Conservation (phyloP, 2,888 invertebrate genomes). For the Oscheius myriophilus region DNA sequence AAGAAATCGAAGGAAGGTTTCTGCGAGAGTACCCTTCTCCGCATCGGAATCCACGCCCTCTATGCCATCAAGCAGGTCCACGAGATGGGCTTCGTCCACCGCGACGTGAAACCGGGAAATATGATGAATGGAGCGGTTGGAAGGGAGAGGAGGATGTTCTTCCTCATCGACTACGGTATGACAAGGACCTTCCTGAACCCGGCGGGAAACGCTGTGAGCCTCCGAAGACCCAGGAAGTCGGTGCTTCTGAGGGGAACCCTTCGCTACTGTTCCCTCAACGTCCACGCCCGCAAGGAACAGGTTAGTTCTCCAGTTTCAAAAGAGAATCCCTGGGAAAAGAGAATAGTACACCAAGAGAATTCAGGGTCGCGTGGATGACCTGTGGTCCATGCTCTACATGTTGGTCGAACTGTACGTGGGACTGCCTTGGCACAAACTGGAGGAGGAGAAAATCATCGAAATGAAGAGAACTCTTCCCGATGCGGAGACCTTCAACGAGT, state of each 20-base stretch:
- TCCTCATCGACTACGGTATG: constrained; percentile 51
- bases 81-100: constrained; percentile 50
- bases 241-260: constrained; percentile 24
- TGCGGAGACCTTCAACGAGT: constrained; percentile 16
- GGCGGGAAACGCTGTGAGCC: neutral
- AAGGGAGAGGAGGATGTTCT: constrained; percentile 39
- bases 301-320: neutral
- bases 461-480: constrained; percentile 6
- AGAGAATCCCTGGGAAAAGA: neutral
- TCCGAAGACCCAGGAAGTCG: constrained; percentile 10
- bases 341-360: neutral
- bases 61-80: constrained; percentile 53
- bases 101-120: constrained; percentile 60
- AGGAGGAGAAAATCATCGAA: constrained; percentile 5
- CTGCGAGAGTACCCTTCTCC: constrained; percentile 43
- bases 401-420: constrained; percentile 16
- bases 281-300: constrained; percentile 26
- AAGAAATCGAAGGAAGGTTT: constrained; percentile 33
- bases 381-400: constrained; percentile 30
- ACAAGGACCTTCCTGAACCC: constrained; percentile 5
- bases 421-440: constrained; percentile 20
- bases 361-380: constrained; percentile 26
- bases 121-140: constrained; percentile 48
- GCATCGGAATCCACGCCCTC: constrained; percentile 44
- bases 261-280: constrained; percentile 23